These are phyloP conservation scores for Harpegnathos saltator DNA, from an alignment of 1,140 invertebrate species.

Conservation along the genomic window DNA sequence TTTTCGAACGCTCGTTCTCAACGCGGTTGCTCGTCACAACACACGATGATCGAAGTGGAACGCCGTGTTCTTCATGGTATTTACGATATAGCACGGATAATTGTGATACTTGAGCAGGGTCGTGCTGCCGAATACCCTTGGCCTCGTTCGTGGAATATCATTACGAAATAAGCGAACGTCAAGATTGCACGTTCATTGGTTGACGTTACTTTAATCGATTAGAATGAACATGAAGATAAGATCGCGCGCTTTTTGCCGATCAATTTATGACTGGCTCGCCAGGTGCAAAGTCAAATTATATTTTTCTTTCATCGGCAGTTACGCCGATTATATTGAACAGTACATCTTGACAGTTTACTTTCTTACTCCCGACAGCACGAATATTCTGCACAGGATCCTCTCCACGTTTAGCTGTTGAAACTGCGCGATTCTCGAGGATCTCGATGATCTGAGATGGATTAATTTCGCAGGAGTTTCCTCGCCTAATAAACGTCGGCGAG, in stretches of 20 bases:
- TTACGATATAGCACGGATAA: constrained; percentile 4
- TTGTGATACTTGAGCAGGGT: background rate
- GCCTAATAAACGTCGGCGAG: too few relatives aligned
- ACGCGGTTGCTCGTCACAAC: background rate
- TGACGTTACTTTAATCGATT: too few relatives aligned
- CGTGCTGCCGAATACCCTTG: background rate
- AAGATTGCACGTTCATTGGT: too few relatives aligned
- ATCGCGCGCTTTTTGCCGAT: too few relatives aligned
- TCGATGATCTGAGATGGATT: too few relatives aligned
- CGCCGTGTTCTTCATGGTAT: background rate
- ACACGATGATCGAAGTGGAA: background rate
- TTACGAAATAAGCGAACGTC: too few relatives aligned
- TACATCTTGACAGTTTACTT: background rate
- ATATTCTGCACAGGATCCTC: background rate
- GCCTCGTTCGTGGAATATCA: background rate
- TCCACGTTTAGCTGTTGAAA: too few relatives aligned
- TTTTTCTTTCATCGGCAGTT: background rate
- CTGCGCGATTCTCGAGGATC: too few relatives aligned
- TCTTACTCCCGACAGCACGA: background rate
- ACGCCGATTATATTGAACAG: background rate
- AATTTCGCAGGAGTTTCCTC: too few relatives aligned
- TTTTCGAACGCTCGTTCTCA: background rate
- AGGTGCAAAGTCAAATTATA: background rate
- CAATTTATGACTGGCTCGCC: background rate
- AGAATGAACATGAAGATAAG: too few relatives aligned